Conservation (phyloP, 2,888 invertebrate species). For the Sarcophaga rosellei region DNA sequence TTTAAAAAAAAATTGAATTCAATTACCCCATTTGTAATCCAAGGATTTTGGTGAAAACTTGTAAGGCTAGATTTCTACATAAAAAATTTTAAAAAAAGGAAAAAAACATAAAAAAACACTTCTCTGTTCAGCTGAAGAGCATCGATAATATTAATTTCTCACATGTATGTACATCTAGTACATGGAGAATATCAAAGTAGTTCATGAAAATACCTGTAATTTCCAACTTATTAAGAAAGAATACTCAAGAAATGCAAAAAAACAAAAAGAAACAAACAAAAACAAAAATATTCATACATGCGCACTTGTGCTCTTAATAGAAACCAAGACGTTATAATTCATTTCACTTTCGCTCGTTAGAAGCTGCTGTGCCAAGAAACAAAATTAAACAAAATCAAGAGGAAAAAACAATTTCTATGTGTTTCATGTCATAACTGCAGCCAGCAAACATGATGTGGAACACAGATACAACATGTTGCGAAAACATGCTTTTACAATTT, state of each 20-base stretch:
- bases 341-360: conserved; percentile 70
- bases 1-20: too few species aligned
- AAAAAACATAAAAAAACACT: too few species aligned
- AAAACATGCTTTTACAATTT: conserved; percentile 35
- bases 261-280: too few species aligned
- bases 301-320: conserved; percentile 24
- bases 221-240: conserved; percentile 16
- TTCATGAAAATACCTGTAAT: conserved; percentile 33
- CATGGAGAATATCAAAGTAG: too few species aligned
- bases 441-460: conserved; percentile 45
- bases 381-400: conserved; percentile 18
- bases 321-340: conserved; percentile 39
- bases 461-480: conserved; percentile 29
- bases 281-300: too few species aligned
- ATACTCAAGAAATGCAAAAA: neutral
- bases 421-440: conserved; percentile 54
- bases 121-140: too few species aligned
- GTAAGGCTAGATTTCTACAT: too few species aligned
- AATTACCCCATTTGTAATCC: too few species aligned
- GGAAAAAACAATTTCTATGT: conserved; percentile 22
- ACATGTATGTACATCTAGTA: too few species aligned
- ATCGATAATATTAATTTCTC: too few species aligned
- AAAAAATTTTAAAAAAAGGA: too few species aligned
- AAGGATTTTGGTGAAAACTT: too few species aligned
- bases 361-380: conserved; percentile 54